Evolutionary conservation across 2,113 vertebrate species (phyloP), one percentile per base, ranked within the genome.

Genomic region (Rousettus leschenaultii): DNA sequence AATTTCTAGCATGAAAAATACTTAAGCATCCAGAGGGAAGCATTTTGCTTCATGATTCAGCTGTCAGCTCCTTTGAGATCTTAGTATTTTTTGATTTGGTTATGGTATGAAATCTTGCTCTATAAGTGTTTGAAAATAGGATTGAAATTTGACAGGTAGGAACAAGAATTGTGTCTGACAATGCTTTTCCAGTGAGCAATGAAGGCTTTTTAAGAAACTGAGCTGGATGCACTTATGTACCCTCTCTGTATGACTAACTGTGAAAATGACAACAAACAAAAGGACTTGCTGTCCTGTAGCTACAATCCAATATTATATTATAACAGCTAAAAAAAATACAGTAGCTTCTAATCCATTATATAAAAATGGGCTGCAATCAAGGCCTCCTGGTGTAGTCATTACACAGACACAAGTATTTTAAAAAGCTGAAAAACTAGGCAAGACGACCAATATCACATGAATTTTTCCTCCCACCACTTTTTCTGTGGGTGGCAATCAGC

Each of bases 401-500:
- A 28, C 33, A 45, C 88, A 97, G 93, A 92, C 45, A 28, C 68
- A 96, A 66, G 94, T 55, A 93, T 97, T 97, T 96, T 93, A 45
- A 98, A 94, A 95, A 95, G 93, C 85, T 93, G 40, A 88, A 80
- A 91, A 97, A 75, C 53, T 82, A 61, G 73, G 66, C 78, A 96
- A 77, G 78, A 96, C 85, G 2, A 0, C 57, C 30, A 24, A 33
- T 19, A 24, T 59, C 95, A 88, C 75, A 78, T 73, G 83, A 11
- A 68, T 95, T 97, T 73, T 68, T 28, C 68, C 86, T 97, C 92
- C 91, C 48, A 86, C 95, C 45, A 65, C n/a, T 80, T 91, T 97
- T 91, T 57, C 51, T 65, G 95, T 96, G 97, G 96, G 89, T 89
- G 97, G 97, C 74, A 94, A 91, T 80, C 97, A 95, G 80, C n/a